Evolutionary conservation across 2,797 vertebrate genomes (phyloP).

Genomic region (Paratrypauchen microcephalus): DNA sequence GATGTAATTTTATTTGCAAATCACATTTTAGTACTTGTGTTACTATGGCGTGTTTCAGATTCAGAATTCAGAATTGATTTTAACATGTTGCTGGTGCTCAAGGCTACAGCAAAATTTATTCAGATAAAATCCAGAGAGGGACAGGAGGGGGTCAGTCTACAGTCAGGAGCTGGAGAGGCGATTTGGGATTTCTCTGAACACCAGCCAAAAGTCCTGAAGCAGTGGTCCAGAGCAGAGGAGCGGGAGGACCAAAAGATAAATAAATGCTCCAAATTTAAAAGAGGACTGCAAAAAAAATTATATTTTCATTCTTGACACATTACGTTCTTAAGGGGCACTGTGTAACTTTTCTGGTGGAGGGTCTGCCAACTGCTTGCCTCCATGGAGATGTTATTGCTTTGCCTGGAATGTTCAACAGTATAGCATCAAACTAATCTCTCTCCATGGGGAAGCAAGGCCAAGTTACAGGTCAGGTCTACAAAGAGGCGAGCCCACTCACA

Average conservation of each 20-base stretch:
- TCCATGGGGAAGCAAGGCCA: not conserved
- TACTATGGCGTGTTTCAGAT: not conserved
- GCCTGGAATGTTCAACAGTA: too few species aligned
- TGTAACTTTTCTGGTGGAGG: not conserved
- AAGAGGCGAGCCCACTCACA: too few species aligned
- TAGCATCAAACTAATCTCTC: not conserved
- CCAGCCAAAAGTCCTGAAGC: conserved; percentile 80
- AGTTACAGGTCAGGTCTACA: too few species aligned
- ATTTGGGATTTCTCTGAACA: conserved; percentile 80
- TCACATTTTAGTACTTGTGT: not conserved
- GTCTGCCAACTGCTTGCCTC: too few species aligned
- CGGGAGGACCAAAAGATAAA: conserved; percentile 45
- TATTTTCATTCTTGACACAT: not conserved
- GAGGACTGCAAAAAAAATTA: not conserved
- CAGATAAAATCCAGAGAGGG: not conserved
- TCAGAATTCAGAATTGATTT: not conserved
- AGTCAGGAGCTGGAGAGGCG: conserved; percentile 58
- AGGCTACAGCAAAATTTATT: not conserved
- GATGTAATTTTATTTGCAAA: too few species aligned
- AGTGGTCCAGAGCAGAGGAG: conserved; percentile 12
- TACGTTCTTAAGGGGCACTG: not conserved
- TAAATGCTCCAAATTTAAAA: not conserved
- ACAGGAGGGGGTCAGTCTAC: conserved; percentile 55
- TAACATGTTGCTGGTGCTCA: not conserved
- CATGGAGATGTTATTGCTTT: too few species aligned